These are phyloP conservation scores for Arctocebus calabarensis DNA, from an alignment of 2,797 vertebrate species.

Conservation along the genomic window DNA sequence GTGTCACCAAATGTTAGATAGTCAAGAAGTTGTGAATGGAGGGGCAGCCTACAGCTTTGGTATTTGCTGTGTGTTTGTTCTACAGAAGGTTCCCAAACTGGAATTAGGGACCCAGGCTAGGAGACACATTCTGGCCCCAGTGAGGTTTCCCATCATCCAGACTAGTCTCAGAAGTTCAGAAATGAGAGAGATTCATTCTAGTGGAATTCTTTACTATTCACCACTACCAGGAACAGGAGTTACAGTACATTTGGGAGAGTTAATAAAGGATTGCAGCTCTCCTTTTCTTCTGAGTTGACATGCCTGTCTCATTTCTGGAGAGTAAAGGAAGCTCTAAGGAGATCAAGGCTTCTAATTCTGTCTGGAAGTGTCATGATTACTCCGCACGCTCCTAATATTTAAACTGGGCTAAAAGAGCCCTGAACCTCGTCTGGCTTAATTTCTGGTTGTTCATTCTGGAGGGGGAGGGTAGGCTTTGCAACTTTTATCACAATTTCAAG, in stretches of 20 bases:
- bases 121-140: no score
- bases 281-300: neutral
- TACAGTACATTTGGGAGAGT: neutral
- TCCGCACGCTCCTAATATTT: neutral
- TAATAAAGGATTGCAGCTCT: neutral
- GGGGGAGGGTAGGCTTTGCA: neutral
- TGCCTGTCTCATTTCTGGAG: neutral
- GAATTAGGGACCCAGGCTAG: neutral
- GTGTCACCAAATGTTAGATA: neutral
- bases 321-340: neutral
- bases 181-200: neutral
- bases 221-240: neutral
- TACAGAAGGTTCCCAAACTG: neutral
- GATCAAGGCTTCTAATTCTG: neutral
- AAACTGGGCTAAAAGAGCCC: neutral
- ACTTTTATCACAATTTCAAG: neutral
- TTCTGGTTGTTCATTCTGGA: neutral
- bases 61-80: neutral
- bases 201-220: neutral
- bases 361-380: neutral
- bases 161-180: neutral
- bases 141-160: neutral
- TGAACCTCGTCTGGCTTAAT: neutral
- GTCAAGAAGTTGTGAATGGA: neutral
- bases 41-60: neutral